Conservation (phyloP, 2,113 vertebrate genomes). For the Periophthalmodon schlosseri region DNA sequence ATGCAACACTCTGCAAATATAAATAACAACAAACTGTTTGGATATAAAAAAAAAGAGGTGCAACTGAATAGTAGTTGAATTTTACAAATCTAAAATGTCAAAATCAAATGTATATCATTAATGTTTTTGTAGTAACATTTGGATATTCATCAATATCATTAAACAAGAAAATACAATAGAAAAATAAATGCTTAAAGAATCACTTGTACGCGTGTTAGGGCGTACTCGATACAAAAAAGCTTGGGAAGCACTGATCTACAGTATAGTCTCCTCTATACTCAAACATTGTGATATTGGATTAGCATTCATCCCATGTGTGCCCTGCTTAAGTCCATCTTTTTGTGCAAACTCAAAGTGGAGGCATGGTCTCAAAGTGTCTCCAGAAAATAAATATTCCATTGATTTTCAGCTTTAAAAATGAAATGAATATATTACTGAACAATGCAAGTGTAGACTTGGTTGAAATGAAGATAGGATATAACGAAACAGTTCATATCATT, state of each 20-base stretch:
- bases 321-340: conserved; percentile 45
- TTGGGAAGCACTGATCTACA: too few relatives aligned
- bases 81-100: too few relatives aligned
- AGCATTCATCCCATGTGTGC: conserved; percentile 48
- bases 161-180: too few relatives aligned
- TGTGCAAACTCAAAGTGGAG: conserved; percentile 26
- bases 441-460: neutral
- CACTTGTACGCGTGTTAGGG: too few relatives aligned
- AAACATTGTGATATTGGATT: conserved; percentile 27
- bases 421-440: neutral
- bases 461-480: too few relatives aligned
- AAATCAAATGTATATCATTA: too few relatives aligned
- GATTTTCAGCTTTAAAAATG: neutral
- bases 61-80: too few relatives aligned
- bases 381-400: neutral
- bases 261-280: too few relatives aligned
- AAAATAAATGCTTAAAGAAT: too few relatives aligned
- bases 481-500: neutral
- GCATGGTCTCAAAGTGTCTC: conserved; percentile 22
- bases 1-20: conserved; percentile 11
- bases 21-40: conserved; percentile 17
- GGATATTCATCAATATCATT: too few relatives aligned
- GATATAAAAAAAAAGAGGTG: neutral
- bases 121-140: too few relatives aligned
- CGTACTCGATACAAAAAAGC: too few relatives aligned